These are phyloP conservation scores for Margarornis squamiger DNA, from an alignment of 2,797 vertebrate species.

Conservation along the genomic window DNA sequence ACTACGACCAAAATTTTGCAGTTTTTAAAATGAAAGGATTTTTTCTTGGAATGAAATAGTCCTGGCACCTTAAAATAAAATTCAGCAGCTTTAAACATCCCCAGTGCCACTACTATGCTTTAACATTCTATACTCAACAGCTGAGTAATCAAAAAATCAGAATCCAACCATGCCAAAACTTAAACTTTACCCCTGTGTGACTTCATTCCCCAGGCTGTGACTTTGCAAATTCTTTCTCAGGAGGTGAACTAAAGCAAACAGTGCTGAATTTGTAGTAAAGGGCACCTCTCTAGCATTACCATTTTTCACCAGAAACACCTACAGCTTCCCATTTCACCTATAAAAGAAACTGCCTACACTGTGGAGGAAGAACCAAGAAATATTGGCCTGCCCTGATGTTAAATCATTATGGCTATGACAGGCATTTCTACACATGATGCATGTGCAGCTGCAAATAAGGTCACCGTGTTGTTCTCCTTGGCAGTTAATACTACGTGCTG, in stretches of 20 bases:
- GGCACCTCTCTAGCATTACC: constrained; percentile 55
- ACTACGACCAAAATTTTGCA: neutral
- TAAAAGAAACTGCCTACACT: constrained; percentile 69
- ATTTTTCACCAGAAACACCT: constrained; percentile 70
- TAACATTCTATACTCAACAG: neutral
- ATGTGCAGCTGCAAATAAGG: constrained; percentile 74
- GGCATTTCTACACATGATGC: constrained; percentile 69
- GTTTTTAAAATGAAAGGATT: neutral
- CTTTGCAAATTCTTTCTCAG: constrained; percentile 23
- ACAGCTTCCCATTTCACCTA: constrained; percentile 61
- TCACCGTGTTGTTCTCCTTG: constrained; percentile 56
- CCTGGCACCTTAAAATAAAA: neutral
- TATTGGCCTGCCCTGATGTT: constrained; percentile 66
- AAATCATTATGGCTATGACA: constrained; percentile 72
- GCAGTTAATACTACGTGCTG: constrained; percentile 43
- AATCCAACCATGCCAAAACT: neutral
- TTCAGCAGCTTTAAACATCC: neutral
- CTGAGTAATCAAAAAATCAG: neutral
- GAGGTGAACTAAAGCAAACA: neutral
- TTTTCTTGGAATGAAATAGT: neutral
- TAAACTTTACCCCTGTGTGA: neutral
- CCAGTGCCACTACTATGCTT: neutral
- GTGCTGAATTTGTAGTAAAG: constrained; percentile 58
- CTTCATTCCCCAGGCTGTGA: neutral
- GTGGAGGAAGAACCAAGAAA: constrained; percentile 70